A percentile compares a stretch with the other conserved stretches of the same genome.
These are phyloP conservation scores for Hydrotaea diabolus DNA, from an alignment of 2,888 invertebrate species.

Conservation along the genomic window DNA sequence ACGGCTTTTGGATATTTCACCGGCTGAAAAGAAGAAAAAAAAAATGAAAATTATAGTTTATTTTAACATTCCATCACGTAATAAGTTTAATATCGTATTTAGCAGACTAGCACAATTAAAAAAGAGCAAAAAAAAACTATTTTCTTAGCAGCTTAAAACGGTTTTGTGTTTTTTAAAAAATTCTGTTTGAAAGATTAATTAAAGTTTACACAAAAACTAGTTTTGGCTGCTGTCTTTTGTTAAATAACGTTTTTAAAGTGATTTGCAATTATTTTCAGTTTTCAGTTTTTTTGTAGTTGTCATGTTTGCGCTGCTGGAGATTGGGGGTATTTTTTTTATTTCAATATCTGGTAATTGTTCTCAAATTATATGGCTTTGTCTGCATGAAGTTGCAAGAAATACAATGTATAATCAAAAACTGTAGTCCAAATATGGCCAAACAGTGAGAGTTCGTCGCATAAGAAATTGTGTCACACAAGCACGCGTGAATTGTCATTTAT, in stretches of 20 bases:
- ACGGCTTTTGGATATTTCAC: slow-evolving; percentile 92
- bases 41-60: neutral
- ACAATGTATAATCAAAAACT: neutral
- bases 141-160: neutral
- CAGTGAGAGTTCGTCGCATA: slow-evolving; percentile 1
- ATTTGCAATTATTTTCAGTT: slow-evolving; percentile 22
- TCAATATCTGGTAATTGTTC: slow-evolving; percentile 21
- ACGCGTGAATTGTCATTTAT: neutral
- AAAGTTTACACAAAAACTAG: neutral
- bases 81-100: neutral
- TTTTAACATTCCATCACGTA: slow-evolving; percentile 52
- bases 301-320: neutral
- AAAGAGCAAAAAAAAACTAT: neutral
- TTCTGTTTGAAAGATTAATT: neutral
- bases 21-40: slow-evolving; percentile 61
- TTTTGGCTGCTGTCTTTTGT: neutral
- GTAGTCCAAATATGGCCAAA: neutral
- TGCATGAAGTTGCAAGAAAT: neutral
- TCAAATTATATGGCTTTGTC: slow-evolving; percentile 8
- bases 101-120: neutral
- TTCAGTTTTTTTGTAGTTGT: neutral
- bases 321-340: neutral
- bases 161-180: slow-evolving; percentile 14
- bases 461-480: neutral
- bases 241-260: slow-evolving; percentile 1